These are phyloP conservation scores for Chelonus formosanus DNA, from an alignment of 2,888 invertebrate genomes.

Conservation along the genomic window DNA sequence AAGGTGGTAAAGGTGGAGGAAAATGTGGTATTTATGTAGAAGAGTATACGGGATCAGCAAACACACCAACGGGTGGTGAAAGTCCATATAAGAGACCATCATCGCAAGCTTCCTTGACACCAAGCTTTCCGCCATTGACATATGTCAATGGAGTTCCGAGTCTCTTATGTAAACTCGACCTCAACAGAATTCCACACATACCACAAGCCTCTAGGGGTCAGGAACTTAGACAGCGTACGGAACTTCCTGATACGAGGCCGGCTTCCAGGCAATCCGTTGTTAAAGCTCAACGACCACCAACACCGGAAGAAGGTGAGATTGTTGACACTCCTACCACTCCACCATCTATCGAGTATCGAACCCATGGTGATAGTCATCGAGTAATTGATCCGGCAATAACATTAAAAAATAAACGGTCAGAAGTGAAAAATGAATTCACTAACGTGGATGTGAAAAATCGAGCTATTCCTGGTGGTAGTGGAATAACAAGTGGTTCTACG, in stretches of 20 bases:
- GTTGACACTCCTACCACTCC: conserved; percentile 54
- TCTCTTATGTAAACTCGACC: conserved; percentile 65
- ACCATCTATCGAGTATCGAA: conserved; percentile 46
- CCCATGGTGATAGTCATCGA: conserved; percentile 43
- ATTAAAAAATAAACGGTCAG: conserved; percentile 39
- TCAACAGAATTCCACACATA: conserved; percentile 60
- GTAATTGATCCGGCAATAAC: conserved; percentile 42
- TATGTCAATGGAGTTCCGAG: conserved; percentile 57
- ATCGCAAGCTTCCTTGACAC: conserved; percentile 47
- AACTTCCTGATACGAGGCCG: conserved; percentile 67
- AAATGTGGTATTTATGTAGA: conserved; percentile 70
- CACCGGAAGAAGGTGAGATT: conserved; percentile 63
- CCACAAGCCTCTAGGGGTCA: conserved; percentile 63
- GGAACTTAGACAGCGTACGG: conserved; percentile 67
- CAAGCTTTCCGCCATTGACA: conserved; percentile 49
- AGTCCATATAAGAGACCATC: conserved; percentile 63
- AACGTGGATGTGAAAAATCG: conserved; percentile 40
- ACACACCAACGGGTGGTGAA: conserved; percentile 62
- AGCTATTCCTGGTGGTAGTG: conserved; percentile 39
- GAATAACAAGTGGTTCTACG: conserved; percentile 32
- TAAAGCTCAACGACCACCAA: conserved; percentile 50
- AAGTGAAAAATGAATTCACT: conserved; percentile 11
- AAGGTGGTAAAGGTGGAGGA: conserved; percentile 73
- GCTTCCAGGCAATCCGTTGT: conserved; percentile 48
- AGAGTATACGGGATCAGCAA: conserved; percentile 59